These are phyloP conservation scores for Spheniscus humboldti DNA, from an alignment of 2,797 vertebrate species.

Conservation along the genomic window DNA sequence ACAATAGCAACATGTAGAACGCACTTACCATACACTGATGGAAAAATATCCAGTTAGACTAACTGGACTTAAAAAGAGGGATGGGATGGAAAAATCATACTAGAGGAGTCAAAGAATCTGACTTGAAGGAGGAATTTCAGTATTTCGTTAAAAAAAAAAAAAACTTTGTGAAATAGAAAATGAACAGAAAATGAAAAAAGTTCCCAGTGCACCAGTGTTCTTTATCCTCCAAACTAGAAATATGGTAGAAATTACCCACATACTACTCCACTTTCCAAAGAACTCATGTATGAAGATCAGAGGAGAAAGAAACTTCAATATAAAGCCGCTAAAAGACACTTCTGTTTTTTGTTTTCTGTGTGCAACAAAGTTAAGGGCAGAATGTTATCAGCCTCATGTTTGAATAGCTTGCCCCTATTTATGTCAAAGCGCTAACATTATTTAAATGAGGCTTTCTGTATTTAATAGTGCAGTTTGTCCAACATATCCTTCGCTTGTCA, in stretches of 20 bases:
- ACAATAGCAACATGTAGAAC: background rate
- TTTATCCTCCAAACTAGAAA: background rate
- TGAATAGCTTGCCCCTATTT: constrained; percentile 40
- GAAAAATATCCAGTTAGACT: background rate
- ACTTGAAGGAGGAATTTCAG: background rate
- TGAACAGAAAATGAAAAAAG: background rate
- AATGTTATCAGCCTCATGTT: constrained; percentile 25
- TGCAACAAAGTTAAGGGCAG: constrained; percentile 17
- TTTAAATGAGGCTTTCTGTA: constrained; percentile 43
- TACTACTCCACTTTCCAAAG: background rate
- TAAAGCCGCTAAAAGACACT: background rate
- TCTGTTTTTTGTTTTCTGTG: background rate
- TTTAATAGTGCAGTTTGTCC: constrained; percentile 59
- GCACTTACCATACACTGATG: background rate
- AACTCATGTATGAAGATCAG: background rate
- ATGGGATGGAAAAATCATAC: background rate
- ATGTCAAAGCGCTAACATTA: constrained; percentile 37
- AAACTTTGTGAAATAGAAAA: background rate
- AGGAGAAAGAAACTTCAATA: background rate
- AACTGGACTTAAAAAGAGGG: background rate
- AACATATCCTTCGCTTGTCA: constrained; percentile 51
- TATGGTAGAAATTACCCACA: background rate
- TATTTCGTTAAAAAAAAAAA: background rate
- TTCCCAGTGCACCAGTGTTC: background rate
- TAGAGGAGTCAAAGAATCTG: background rate